Conservation (phyloP, 2,888 invertebrate species). For the Calameuta pallipes region DNA sequence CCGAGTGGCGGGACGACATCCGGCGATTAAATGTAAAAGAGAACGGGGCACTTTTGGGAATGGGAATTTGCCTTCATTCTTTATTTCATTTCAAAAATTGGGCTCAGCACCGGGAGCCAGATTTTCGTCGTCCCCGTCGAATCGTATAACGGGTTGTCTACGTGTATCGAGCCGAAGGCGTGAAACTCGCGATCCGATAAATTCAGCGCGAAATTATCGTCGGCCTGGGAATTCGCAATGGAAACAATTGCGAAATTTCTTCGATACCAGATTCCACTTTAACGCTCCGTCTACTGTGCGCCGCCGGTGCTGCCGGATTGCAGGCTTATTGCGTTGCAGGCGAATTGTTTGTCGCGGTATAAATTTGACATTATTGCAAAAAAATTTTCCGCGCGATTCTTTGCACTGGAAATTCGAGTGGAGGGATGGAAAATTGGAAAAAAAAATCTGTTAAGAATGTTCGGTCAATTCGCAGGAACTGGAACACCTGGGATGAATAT, state of each 20-base stretch:
- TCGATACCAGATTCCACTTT: background rate
- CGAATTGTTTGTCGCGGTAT: background rate
- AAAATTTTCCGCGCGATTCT: background rate
- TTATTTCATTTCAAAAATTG: background rate
- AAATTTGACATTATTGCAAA: background rate
- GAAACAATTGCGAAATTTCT: background rate
- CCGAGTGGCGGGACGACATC: constrained; percentile 26
- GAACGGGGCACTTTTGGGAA: constrained; percentile 9
- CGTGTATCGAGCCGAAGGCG: background rate
- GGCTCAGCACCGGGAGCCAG: background rate
- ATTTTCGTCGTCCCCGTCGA: background rate
- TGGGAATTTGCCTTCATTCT: background rate
- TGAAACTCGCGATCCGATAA: background rate
- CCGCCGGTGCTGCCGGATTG: background rate
- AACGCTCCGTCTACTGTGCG: background rate
- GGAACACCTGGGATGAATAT: constrained; percentile 29
- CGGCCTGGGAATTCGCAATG: background rate
- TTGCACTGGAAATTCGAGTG: background rate
- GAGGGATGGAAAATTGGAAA: background rate
- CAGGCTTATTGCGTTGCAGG: background rate
- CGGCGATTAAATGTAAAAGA: constrained; percentile 50
- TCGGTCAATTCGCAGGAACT: background rate
- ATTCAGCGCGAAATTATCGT: background rate
- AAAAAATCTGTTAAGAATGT: background rate
- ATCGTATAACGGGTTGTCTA: background rate